Percentiles rank a stretch among this genome's conserved stretches.
Conservation (phyloP, 2,888 invertebrate species). For the Hydrotaea diabolus region DNA sequence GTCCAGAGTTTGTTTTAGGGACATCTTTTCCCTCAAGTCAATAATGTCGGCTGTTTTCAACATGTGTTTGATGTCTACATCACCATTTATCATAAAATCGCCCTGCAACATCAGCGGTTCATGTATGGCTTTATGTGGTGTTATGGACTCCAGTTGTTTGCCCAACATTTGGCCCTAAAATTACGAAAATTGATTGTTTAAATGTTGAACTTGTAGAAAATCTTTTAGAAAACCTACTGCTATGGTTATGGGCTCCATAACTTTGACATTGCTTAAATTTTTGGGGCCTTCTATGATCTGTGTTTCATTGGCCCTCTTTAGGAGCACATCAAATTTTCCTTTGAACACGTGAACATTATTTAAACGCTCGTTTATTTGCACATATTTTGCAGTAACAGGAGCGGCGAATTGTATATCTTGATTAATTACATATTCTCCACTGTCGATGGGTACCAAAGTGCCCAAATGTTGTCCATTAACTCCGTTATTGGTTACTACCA, state of each 20-base stretch:
- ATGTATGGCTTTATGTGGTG: conserved; percentile 81
- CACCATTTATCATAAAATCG: conserved; percentile 80
- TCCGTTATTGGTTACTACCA: conserved; percentile 72
- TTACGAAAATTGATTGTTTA: neutral
- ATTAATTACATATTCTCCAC: conserved; percentile 79
- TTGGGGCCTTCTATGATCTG: conserved; percentile 81
- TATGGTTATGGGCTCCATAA: conserved; percentile 80
- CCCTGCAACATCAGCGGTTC: conserved; percentile 80
- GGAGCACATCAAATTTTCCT: conserved; percentile 81
- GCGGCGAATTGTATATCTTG: conserved; percentile 81
- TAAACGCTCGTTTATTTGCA: conserved; percentile 80
- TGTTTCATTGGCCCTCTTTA: conserved; percentile 77
- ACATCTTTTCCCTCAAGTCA: conserved; percentile 69
- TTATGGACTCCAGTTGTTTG: conserved; percentile 78
- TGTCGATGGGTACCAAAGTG: conserved; percentile 79
- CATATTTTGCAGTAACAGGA: conserved; percentile 78
- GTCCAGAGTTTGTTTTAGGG: conserved; percentile 68
- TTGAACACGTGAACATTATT: conserved; percentile 81
- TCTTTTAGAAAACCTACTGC: conserved; percentile 71
- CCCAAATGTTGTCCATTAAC: conserved; percentile 72
- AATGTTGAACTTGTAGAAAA: too few species aligned
- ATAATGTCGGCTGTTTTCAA: conserved; percentile 76
- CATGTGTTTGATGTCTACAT: conserved; percentile 81
- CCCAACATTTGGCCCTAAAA: conserved; percentile 81
- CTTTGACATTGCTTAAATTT: conserved; percentile 80